Base-by-base conservation (phyloP, 2,113 vertebrate genomes). In the Otis tarda region DNA sequence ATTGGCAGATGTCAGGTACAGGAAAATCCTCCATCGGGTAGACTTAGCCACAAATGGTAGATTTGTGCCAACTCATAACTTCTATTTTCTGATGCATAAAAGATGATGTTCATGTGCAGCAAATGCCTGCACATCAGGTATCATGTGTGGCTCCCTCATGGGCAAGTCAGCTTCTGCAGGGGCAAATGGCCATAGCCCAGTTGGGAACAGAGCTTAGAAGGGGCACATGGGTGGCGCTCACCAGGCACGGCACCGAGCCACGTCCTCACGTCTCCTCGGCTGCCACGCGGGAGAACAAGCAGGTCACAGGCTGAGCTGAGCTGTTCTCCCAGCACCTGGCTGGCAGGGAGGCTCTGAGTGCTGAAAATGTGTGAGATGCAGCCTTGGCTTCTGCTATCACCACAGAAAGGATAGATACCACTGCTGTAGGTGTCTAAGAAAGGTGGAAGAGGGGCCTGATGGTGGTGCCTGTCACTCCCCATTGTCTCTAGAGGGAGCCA, bases 221-320 rank as follows among this genome's bases (percentile, higher is more conserved):
- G 45, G 28, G 27, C 35, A 31, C 3, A 1, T 56, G 45, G 16
- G 28, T 70, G 56, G 18, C 23, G 27, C 19, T 64, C 5, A 1
- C 31, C 43, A 64, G 37, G 17, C 23, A n/a, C 14, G 55, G 39
- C 28, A 24, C 33, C 0, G 0, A 60, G 21, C 39, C 12, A 21
- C 13, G 56, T 30, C 52, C 50, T 55, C 0, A 0, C 25, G 25
- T 22, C 60, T 55, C 28, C 28, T 75, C 0, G 0, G 71, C 39
- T 8, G 4, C 56, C 35, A 41, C 0, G 0, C 1, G 2, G 17
- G 18, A 89, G 27, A 41, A 53, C 39, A 74, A 35, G 14, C 14
- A 43, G 1, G 6, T 85, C 70, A 59, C 65, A 64, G n/a, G 3
- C 39, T 41, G 56, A 45, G 57, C 55, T 74, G 67, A 65, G 56